Evolutionary conservation across 1,140 invertebrate genomes (phyloP).

Genomic region (Lepidurus couesii): DNA sequence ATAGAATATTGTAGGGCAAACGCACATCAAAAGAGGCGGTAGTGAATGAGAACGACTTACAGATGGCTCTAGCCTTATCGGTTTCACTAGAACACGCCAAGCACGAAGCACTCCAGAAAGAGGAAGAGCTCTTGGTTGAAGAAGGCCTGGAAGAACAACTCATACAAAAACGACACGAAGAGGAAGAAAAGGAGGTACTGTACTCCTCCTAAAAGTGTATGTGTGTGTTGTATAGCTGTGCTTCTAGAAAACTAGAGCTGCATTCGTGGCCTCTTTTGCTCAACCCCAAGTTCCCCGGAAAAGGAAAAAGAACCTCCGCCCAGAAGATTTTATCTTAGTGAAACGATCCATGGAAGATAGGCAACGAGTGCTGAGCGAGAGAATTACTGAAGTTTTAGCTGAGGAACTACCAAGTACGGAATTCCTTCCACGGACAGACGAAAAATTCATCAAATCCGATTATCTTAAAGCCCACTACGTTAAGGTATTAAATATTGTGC

Average conservation of each 20-base stretch:
- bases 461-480: not conserved
- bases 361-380: not conserved
- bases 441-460: not conserved
- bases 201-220: not conserved
- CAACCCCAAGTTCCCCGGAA: not conserved
- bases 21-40: not conserved
- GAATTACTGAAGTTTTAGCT: not conserved
- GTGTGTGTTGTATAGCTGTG: not conserved
- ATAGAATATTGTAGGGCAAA: not conserved
- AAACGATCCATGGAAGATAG: not conserved
- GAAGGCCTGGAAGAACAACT: not conserved
- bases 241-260: not conserved
- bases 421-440: not conserved
- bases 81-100: not conserved
- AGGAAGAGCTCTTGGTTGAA: not conserved
- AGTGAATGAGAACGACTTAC: not conserved
- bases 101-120: not conserved
- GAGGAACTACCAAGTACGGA: not conserved
- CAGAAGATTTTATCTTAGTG: not conserved
- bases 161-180: not conserved
- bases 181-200: not conserved
- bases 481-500: not conserved
- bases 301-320: not conserved
- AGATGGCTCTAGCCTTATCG: not conserved
- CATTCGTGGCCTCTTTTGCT: not conserved